phyloP scores from a whole-genome alignment of 2,888 invertebrate genomes.

The Eilema caniola region DNA sequence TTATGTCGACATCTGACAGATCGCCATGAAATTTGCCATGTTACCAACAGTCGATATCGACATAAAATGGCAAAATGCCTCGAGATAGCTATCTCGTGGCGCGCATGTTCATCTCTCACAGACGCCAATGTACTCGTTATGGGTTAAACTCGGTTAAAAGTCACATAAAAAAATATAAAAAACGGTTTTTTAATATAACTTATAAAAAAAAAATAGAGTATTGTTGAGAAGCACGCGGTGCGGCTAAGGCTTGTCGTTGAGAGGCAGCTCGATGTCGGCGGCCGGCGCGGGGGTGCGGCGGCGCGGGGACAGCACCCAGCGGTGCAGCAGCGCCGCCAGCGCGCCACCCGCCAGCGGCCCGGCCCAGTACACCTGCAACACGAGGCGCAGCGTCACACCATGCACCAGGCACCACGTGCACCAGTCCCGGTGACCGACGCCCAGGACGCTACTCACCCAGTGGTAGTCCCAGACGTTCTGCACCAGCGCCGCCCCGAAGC shows the following conservation, averaged over 20 bases:
- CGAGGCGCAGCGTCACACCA: slow-evolving; percentile 17
- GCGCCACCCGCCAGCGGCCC: slow-evolving; percentile 25
- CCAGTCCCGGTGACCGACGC: no score
- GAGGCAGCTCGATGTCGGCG: slow-evolving; percentile 86
- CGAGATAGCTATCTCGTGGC: no score
- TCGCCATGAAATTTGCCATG: no score
- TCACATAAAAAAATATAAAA: background rate
- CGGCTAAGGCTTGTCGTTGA: slow-evolving; percentile 75
- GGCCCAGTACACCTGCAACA: slow-evolving; percentile 71
- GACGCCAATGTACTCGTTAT: no score
- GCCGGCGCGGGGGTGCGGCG: slow-evolving; percentile 57
- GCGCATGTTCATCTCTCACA: no score
- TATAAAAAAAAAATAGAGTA: slow-evolving; percentile 1
- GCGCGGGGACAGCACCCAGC: slow-evolving; percentile 13
- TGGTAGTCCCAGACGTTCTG: slow-evolving; percentile 88
- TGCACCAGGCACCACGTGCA: no score
- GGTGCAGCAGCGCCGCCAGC: slow-evolving; percentile 26
- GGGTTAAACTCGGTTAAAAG: background rate
- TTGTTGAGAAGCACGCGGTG: slow-evolving; percentile 8
- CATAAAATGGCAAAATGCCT: no score
- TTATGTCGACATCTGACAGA: no score
- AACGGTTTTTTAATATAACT: background rate
- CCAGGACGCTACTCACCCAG: slow-evolving; percentile 85
- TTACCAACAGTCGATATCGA: no score
- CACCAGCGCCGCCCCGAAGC: slow-evolving; percentile 91